Percentiles rank a stretch among this genome's conserved stretches.
Evolutionary conservation across 2,113 vertebrate genomes (phyloP).

Genomic region (Ophiodon elongatus): DNA sequence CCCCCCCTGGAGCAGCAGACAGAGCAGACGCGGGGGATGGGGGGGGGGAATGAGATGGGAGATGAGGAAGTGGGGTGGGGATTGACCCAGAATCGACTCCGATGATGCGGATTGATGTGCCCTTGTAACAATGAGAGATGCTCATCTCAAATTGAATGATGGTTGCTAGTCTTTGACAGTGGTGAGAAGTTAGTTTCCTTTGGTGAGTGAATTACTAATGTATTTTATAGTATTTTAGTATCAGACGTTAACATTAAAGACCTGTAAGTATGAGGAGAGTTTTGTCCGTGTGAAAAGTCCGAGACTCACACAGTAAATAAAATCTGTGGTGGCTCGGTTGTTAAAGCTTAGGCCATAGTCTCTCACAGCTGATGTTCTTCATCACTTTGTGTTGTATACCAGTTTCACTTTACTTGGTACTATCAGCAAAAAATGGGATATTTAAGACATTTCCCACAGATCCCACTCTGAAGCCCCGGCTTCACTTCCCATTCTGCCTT

Average conservation of each 20-base stretch:
- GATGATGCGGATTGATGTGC: constrained; percentile 70
- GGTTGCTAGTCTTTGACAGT: constrained; percentile 29
- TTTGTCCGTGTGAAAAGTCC: constrained; percentile 20
- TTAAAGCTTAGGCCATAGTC: background rate
- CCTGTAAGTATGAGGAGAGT: background rate
- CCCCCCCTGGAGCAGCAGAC: constrained; percentile 64
- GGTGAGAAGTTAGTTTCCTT: constrained; percentile 18
- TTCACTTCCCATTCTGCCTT: constrained; percentile 16
- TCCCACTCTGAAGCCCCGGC: constrained; percentile 3
- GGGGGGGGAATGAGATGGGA: constrained; percentile 41
- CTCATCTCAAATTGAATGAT: constrained; percentile 52
- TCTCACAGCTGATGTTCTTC: constrained; percentile 20
- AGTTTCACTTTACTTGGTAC: constrained; percentile 25
- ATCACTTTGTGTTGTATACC: constrained; percentile 1
- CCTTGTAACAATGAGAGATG: constrained; percentile 57
- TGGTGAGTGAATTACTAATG: background rate
- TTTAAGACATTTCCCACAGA: constrained; percentile 34
- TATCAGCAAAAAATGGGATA: constrained; percentile 30
- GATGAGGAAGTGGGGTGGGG: constrained; percentile 61
- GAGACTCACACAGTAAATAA: constrained; percentile 14
- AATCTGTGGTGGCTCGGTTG: constrained; percentile 9
- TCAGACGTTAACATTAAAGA: constrained; percentile 4
- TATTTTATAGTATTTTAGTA: background rate
- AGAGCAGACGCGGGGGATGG: constrained; percentile 47
- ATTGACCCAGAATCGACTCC: constrained; percentile 80